These are phyloP conservation scores for Acrobasis suavella DNA, from an alignment of 2,888 invertebrate species.

Conservation along the genomic window DNA sequence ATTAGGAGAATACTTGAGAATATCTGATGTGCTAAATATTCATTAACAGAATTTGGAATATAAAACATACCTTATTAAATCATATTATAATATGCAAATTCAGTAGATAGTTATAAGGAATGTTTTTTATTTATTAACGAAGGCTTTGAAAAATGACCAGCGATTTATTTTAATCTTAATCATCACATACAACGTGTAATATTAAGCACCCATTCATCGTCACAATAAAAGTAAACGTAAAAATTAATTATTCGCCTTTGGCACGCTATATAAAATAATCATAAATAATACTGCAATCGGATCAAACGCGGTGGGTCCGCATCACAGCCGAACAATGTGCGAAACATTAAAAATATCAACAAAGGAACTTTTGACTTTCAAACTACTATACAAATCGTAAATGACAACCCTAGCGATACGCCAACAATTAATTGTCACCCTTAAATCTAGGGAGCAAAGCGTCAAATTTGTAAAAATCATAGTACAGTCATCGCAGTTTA, in stretches of 20 bases:
- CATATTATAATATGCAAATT: too few relatives aligned
- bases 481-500: constrained; percentile 44
- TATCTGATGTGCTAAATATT: too few relatives aligned
- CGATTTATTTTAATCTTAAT: constrained; percentile 23
- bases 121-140: too few relatives aligned
- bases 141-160: neutral
- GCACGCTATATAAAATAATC: constrained; percentile 79
- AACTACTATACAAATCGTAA: constrained; percentile 62
- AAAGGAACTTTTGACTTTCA: constrained; percentile 80
- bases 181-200: constrained; percentile 27
- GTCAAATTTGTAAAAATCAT: constrained; percentile 22
- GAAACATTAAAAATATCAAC: constrained; percentile 83
- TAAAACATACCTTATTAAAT: too few relatives aligned
- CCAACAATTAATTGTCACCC: constrained; percentile 37
- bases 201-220: constrained; percentile 56
- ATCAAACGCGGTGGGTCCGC: constrained; percentile 78
- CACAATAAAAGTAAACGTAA: constrained; percentile 73
- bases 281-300: constrained; percentile 79
- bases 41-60: too few relatives aligned
- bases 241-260: constrained; percentile 77
- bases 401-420: constrained; percentile 28
- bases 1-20: too few relatives aligned
- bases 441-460: constrained; percentile 41
- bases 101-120: too few relatives aligned
- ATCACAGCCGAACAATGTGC: constrained; percentile 70